Base-by-base conservation (phyloP, 2,113 vertebrate genomes). In the Hystrix brachyura region DNA sequence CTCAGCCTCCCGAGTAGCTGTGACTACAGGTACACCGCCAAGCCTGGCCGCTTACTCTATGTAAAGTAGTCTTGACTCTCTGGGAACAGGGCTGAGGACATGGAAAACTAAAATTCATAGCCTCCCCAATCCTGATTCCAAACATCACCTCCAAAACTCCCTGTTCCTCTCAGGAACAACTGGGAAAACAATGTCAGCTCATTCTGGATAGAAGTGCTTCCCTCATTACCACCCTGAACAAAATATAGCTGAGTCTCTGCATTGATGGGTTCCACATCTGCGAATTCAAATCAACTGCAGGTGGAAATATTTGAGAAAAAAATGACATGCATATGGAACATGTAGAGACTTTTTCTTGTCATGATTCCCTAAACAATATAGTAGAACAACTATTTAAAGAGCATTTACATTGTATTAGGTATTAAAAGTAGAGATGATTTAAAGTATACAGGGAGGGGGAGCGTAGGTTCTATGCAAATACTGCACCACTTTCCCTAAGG, bases 151-250 rank as follows among this genome's bases (percentile, higher is more conserved):
- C 51, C 38, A 59, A 88, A 83, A 11, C 51, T 1, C n/a, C 55
- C 8, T 72, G 90, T 64, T 13, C 48, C 17, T 38, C 25, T 79
- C 5, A 64, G 55, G 67, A 95, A 79, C 46, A 94, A 72, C 60
- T 32, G 53, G 6, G 46, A n/a, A 82, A 94, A 96, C 29, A 83
- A 82, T 55, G 87, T 97, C 72, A 78, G n/a, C 51, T 89, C 43
- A 83, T 67, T 93, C 18, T 83, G 53, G 74, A 91, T 43, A 85
- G 72, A 78, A 19, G 17, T 32, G 4, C 7, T 59, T 92, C 7
- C 89, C 55, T 81, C 34, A 87, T n/a, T 82, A 8, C 2, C 32
- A 1, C 67, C 71, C 48, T 79, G 32, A 95, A 94, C 76, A 87
- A 91, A 95, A 89, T 57, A 62, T 3, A 85, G 7, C n/a, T 69